Conservation (phyloP, 2,797 vertebrate genomes). For the Fistularia tabacaria region DNA sequence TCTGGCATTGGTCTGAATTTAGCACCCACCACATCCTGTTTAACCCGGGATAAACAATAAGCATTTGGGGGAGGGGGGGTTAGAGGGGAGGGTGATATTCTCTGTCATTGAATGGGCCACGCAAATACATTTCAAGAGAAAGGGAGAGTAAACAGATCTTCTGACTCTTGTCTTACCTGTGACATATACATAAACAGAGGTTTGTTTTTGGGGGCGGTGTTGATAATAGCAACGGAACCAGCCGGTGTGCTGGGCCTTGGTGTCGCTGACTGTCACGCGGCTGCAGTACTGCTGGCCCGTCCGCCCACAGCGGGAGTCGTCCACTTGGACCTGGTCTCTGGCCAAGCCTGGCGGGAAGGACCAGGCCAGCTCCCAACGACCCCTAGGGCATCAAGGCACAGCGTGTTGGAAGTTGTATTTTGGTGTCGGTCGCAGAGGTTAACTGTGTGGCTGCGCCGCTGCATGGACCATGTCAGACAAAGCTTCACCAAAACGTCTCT, state of each 20-base stretch:
- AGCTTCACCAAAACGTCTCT: too few relatives aligned
- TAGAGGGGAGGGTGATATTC: background rate
- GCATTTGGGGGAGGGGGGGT: constrained; percentile 22
- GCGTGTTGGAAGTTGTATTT: background rate
- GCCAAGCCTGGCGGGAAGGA: constrained; percentile 77
- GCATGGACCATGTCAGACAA: background rate
- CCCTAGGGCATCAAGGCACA: constrained; percentile 70
- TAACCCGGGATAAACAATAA: constrained; percentile 60
- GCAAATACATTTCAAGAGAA: constrained; percentile 1
- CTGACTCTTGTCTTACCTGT: constrained; percentile 82
- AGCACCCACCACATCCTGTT: constrained; percentile 73
- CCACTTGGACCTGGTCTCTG: constrained; percentile 74
- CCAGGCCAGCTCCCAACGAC: constrained; percentile 85
- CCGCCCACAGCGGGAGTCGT: constrained; percentile 79
- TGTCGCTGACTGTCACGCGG: constrained; percentile 74
- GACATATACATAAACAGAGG: constrained; percentile 88
- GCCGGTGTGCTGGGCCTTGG: constrained; percentile 84
- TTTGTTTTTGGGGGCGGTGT: constrained; percentile 67
- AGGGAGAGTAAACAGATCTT: background rate
- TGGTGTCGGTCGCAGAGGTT: too few relatives aligned
- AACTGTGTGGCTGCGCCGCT: background rate
- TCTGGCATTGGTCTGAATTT: constrained; percentile 71
- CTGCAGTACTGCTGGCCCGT: constrained; percentile 81
- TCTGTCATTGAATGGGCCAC: constrained; percentile 1
- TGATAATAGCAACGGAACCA: constrained; percentile 83